Base-by-base conservation (phyloP, 2,113 vertebrate genomes). In the Anoplopoma fimbria region DNA sequence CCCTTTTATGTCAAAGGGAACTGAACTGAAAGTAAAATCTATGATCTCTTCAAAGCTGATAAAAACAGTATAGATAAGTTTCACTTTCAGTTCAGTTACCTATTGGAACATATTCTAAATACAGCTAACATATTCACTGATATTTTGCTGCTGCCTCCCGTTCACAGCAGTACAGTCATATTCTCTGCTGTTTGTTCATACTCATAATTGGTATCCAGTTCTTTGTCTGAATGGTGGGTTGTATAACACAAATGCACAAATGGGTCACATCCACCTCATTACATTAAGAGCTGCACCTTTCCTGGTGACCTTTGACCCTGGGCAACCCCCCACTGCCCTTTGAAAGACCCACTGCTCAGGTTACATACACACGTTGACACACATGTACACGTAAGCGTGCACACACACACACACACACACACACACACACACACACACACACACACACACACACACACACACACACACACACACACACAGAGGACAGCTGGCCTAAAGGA, bases 241-340 rank as follows among this genome's bases (percentile, higher is more conserved):
- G 69, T 62, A 69, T 53, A 72, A 82, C 42, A 34, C 51, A 78
- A 69, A 34, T 13, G 36, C 60, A 81, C 75, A 82, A 79, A 72
- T 49, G 36, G 67, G 40, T 61, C 40, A 62, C 74, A 25, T 38
- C 63, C 70, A 80, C 36, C 40, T 91, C 65, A 83, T 88, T 90
- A 91, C 69, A 71, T 58, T 85, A 68, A 40, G 45, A 72, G 53
- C 47, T 57, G 73, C 73, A 69, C 84, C 82, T 90, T 83, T 79
- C 65, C 40, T 77, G 63, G 53, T 88, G 81, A 90, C 91, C 87
- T 91, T 81, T 92, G 87, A 91, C 89, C 81, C 78, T 2, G 6
- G 29, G 23, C 4, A 8, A 33, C 83, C 75, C 70, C 80, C 74
- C 47, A 13, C 34, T 78, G 68, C n/a, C 58, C 72, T 74, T 69